Conservation (phyloP, 2,888 invertebrate genomes). For the Apotomis betuletana region DNA sequence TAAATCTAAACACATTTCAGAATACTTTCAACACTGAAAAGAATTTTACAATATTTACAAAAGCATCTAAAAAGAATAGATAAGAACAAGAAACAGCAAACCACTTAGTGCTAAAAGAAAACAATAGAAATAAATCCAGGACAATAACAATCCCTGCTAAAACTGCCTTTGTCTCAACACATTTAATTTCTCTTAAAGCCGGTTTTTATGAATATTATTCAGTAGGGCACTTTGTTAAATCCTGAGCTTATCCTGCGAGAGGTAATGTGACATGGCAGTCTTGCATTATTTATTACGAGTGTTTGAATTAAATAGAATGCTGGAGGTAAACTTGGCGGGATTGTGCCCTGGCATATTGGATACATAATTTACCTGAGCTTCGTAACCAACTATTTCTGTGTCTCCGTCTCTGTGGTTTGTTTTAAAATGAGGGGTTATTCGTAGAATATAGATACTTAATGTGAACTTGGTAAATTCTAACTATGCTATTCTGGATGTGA, state of each 20-base stretch:
- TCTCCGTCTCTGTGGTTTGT: neutral
- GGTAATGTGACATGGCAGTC: constrained; percentile 29
- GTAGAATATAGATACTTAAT: no score
- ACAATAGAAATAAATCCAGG: constrained; percentile 21
- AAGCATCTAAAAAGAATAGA: neutral
- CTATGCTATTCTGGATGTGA: neutral
- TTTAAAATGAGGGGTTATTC: neutral
- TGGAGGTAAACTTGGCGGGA: constrained; percentile 20
- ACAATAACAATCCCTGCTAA: constrained; percentile 19
- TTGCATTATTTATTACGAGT: constrained; percentile 29
- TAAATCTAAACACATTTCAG: neutral
- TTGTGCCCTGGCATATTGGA: constrained; percentile 26
- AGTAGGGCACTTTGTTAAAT: constrained; percentile 32
- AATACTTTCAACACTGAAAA: neutral
- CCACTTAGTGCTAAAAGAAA: constrained; percentile 8
- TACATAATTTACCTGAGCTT: constrained; percentile 21
- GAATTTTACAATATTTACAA: neutral
- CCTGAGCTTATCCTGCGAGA: constrained; percentile 18
- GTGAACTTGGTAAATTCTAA: neutral
- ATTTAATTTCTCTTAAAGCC: constrained; percentile 25
- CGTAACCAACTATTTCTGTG: constrained; percentile 12
- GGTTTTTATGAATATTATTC: constrained; percentile 26
- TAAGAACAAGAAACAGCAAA: constrained; percentile 7
- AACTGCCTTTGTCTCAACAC: constrained; percentile 25
- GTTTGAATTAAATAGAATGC: constrained; percentile 28